Conservation (phyloP, 1,140 invertebrate species). For the Plutomurus gul region DNA sequence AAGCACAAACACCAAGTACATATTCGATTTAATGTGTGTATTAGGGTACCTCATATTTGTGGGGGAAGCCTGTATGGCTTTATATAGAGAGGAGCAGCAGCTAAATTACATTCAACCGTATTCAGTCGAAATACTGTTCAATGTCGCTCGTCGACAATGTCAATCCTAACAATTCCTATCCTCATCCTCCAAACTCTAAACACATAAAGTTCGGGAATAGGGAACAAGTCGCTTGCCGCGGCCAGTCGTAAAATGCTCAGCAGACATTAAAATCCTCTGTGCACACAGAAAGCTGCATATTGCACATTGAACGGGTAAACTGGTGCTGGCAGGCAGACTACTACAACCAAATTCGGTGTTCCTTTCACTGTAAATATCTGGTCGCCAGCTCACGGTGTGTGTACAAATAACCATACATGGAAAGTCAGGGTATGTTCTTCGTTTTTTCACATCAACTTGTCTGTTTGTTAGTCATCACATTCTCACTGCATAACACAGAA, state of each 20-base stretch:
- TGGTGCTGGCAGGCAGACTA: too few relatives aligned
- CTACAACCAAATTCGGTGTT: background rate
- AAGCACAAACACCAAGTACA: background rate
- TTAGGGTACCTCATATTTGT: too few relatives aligned
- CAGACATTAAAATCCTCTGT: background rate
- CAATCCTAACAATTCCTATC: slow-evolving; percentile 9
- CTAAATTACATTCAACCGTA: background rate
- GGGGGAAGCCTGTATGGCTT: background rate
- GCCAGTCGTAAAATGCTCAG: background rate
- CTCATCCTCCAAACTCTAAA: too few relatives aligned
- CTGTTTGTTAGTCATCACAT: too few relatives aligned
- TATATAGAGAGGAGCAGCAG: background rate
- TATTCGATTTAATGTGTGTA: too few relatives aligned
- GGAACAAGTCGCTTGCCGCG: background rate
- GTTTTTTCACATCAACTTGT: too few relatives aligned
- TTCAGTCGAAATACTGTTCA: slow-evolving; percentile 10
- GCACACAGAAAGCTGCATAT: background rate
- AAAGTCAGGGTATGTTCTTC: background rate
- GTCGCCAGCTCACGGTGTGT: too few relatives aligned
- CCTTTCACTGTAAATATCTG: background rate
- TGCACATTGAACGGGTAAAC: too few relatives aligned
- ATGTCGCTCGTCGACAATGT: background rate
- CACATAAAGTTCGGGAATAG: slow-evolving; percentile 7
- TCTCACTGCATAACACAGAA: too few relatives aligned
- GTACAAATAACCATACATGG: background rate